These are phyloP conservation scores for Battus philenor DNA, from an alignment of 1,140 invertebrate genomes.

Conservation along the genomic window DNA sequence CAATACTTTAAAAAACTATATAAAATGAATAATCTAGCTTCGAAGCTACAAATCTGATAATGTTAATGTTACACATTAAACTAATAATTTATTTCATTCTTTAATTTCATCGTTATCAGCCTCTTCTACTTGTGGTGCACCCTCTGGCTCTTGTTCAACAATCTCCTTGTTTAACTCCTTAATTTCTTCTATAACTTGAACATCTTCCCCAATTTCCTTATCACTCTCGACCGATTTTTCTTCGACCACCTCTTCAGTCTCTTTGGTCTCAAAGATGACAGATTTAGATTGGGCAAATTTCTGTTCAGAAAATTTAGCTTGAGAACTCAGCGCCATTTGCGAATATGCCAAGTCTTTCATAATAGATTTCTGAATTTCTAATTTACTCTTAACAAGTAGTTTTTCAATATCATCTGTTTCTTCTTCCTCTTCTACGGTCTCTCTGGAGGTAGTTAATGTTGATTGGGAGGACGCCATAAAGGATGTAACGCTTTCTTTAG, in stretches of 20 bases:
- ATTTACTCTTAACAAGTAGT: constrained; percentile 49
- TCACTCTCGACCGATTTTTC: constrained; percentile 22
- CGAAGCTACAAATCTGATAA: too few relatives aligned
- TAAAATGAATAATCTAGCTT: too few relatives aligned
- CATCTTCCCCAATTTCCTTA: constrained; percentile 21
- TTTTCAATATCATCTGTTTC: constrained; percentile 40
- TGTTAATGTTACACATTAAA: too few relatives aligned
- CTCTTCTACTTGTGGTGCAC: too few relatives aligned
- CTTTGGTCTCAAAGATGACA: constrained; percentile 27
- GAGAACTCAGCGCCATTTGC: constrained; percentile 36
- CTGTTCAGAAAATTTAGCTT: constrained; percentile 27
- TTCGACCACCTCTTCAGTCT: neutral
- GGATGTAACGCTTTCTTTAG: constrained; percentile 47
- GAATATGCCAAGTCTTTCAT: constrained; percentile 56
- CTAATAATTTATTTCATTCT: too few relatives aligned
- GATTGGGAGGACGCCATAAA: constrained; percentile 55
- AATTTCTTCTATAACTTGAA: constrained; percentile 22
- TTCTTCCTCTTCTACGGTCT: constrained; percentile 28
- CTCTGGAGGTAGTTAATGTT: constrained; percentile 35
- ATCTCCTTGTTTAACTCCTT: too few relatives aligned
- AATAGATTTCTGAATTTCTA: constrained; percentile 62
- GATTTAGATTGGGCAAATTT: constrained; percentile 29
- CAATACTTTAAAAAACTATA: too few relatives aligned
- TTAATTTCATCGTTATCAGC: too few relatives aligned
- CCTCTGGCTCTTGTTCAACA: too few relatives aligned